These are phyloP conservation scores for Agrochola lota DNA, from an alignment of 2,888 invertebrate genomes.

Conservation along the genomic window DNA sequence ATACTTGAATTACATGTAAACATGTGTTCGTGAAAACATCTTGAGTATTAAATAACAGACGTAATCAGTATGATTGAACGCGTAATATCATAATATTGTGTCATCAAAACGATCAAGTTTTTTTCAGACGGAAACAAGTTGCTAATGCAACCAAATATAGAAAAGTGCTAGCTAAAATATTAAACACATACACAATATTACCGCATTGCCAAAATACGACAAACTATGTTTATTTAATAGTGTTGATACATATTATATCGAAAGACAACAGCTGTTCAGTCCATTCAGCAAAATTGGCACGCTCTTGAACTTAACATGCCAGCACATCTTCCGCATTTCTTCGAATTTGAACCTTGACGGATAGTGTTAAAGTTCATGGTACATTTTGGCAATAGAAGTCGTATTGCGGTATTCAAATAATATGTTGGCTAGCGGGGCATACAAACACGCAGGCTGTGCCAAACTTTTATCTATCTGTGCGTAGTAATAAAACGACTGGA, in stretches of 20 bases:
- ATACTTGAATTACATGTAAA: constrained; percentile 13
- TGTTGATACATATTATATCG: constrained; percentile 50
- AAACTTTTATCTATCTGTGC: constrained; percentile 74
- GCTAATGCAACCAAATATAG: constrained; percentile 4
- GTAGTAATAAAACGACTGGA: constrained; percentile 79
- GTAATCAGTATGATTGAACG: background rate
- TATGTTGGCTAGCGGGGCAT: constrained; percentile 69
- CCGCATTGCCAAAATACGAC: constrained; percentile 42
- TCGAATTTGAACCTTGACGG: constrained; percentile 66
- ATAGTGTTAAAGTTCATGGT: constrained; percentile 56
- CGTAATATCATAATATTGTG: constrained; percentile 1
- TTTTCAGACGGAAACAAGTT: background rate
- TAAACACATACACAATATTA: constrained; percentile 30
- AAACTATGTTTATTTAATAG: constrained; percentile 49
- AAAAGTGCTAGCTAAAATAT: constrained; percentile 8
- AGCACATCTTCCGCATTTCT: constrained; percentile 36
- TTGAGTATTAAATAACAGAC: constrained; percentile 8
- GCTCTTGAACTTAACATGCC: constrained; percentile 62
- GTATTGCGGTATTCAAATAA: constrained; percentile 64
- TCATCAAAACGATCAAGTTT: background rate
- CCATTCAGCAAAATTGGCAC: constrained; percentile 73
- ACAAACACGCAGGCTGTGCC: constrained; percentile 75
- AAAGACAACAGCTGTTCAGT: constrained; percentile 68
- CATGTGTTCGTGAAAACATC: constrained; percentile 1
- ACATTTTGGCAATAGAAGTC: constrained; percentile 45